A percentile compares a stretch with the other conserved stretches of the same genome.
Conservation (phyloP, 2,113 vertebrate species). For the Atlantisia rogersi region DNA sequence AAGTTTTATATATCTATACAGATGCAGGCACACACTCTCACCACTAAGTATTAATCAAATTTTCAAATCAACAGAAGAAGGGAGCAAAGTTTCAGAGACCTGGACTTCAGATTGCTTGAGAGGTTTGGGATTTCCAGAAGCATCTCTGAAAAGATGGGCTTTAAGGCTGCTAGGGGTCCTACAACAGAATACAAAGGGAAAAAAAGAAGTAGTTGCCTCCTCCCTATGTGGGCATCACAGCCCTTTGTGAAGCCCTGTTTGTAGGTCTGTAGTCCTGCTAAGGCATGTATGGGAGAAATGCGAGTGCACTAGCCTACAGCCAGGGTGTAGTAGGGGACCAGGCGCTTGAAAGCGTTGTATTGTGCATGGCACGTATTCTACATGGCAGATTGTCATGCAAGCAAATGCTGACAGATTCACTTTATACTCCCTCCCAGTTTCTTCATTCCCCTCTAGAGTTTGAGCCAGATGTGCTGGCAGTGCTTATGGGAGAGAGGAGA, state of each 20-base stretch:
- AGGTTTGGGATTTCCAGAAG: neutral
- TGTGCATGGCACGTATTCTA: slow-evolving; percentile 16
- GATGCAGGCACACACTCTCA: neutral
- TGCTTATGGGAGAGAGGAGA: slow-evolving; percentile 24
- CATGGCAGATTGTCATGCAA: slow-evolving; percentile 36
- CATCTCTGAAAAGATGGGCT: neutral
- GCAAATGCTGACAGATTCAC: slow-evolving; percentile 51
- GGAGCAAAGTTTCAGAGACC: neutral
- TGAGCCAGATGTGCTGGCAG: slow-evolving; percentile 61
- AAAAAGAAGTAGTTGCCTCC: neutral
- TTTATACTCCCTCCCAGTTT: neutral
- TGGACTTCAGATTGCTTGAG: neutral
- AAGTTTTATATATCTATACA: neutral
- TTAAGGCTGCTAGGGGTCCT: neutral
- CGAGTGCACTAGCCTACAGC: neutral
- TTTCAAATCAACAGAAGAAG: neutral
- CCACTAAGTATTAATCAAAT: neutral
- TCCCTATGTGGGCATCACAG: neutral
- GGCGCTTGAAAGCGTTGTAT: neutral
- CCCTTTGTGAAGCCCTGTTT: neutral
- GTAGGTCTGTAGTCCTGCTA: neutral
- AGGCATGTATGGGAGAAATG: neutral
- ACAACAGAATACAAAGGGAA: neutral
- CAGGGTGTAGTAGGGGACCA: slow-evolving; percentile 14
- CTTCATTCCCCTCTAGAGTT: slow-evolving; percentile 24